Base-by-base conservation (phyloP, 2,888 invertebrate genomes). In the Epirrhoe alternata region DNA sequence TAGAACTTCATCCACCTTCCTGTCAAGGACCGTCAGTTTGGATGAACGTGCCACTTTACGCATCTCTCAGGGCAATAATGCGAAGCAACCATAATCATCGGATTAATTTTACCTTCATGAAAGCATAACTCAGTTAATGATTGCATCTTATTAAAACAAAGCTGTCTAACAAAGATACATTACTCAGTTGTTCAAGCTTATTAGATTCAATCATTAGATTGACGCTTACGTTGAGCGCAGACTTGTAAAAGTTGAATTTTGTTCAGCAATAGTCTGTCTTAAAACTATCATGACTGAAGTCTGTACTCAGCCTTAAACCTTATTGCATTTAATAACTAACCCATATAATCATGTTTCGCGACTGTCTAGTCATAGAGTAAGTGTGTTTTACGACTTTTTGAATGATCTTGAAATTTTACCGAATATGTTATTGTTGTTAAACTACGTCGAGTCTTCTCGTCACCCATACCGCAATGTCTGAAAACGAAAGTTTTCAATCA, bases 1-100 rank as follows among this genome's bases (percentile, higher is more conserved):
- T 16, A 83, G 92, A 45, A 93, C 93, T 0, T 91, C 92, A 0
- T 90, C 92, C 42, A 92, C 93, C 16, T 86, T 91, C 81, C 84
- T 93, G 59, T 92, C 92, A 6, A 82, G 92, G 65, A 89, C 90
- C 64, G 84, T 92, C 79, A 93, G 93, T 80, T 79, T 83, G 14
- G 92, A 92, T 57, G 90, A 91, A 71, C 85, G 91, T 38, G 79
- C 86, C 67, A 82, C 84, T 68, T 74, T 86, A 53, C 82, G 86
- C 66, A 82, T 85, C 58, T 86, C 89, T 5, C 69, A 85, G 35
- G 84, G 86, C 65, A 88, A 86, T 74, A 85, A 81, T 70, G 74
- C 80, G 61, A 89, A 89, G 72, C 80, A 84, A 63, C 69, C 78
- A 12, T 83, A 77, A 79, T 45, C 33, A 65, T 69, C 33, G 49